These are phyloP conservation scores for Morus bassanus DNA, from an alignment of 2,797 vertebrate genomes.

Conservation along the genomic window DNA sequence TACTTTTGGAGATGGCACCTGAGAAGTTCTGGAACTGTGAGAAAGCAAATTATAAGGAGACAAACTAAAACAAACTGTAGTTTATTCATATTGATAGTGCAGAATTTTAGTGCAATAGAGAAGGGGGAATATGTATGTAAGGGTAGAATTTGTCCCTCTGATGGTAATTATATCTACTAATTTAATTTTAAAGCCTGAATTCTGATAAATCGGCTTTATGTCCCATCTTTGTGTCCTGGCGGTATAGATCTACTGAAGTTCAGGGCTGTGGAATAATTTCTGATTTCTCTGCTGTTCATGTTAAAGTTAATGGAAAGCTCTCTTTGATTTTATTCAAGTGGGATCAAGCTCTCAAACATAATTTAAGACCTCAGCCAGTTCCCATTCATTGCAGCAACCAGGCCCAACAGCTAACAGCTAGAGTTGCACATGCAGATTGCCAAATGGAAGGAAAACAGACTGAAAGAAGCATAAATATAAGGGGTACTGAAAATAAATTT, in stretches of 20 bases:
- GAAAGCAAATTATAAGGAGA: neutral
- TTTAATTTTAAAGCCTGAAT: neutral
- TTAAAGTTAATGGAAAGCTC: conserved; percentile 33
- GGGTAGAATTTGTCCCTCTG: neutral
- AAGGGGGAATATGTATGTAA: neutral
- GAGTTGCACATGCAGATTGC: conserved; percentile 3
- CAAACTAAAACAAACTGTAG: neutral
- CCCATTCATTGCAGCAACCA: neutral
- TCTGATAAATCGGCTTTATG: neutral
- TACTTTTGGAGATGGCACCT: neutral
- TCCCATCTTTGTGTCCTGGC: neutral
- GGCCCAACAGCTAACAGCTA: conserved; percentile 34
- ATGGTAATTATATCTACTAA: neutral
- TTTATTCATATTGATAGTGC: neutral
- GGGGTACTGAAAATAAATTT: conserved; percentile 14
- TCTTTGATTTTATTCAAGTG: conserved; percentile 27
- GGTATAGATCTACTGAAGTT: neutral
- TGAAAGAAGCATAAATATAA: conserved; percentile 12
- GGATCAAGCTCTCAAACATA: conserved; percentile 45
- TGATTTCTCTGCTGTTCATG: conserved; percentile 4
- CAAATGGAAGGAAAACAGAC: conserved; percentile 39
- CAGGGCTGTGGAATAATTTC: neutral
- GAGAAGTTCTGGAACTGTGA: neutral
- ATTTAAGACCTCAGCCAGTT: conserved; percentile 46
- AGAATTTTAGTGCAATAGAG: neutral